phyloP scores from a whole-genome alignment of 2,113 vertebrate species.

The Lasiurus borealis region DNA sequence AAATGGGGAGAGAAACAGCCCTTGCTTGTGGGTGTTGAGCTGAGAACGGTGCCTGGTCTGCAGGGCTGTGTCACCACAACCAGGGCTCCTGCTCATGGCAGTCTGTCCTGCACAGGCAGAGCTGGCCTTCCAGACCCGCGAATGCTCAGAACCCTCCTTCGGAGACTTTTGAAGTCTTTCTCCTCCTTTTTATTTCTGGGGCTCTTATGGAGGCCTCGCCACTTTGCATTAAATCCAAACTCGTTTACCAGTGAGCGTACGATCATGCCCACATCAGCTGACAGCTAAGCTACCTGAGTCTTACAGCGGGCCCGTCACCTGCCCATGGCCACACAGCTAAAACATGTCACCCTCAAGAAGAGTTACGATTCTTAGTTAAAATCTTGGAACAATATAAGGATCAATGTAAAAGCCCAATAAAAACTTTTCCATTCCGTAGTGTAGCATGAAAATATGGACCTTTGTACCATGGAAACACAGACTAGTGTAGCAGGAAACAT shows the following conservation, averaged over 20 bases:
- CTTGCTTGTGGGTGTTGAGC: rapidly evolving
- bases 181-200: background rate
- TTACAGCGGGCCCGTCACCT: background rate
- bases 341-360: background rate
- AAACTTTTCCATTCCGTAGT: rapidly evolving
- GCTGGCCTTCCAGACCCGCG: background rate
- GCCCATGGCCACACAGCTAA: background rate
- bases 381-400: rapidly evolving
- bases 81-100: rapidly evolving
- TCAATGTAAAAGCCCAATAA: background rate
- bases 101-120: background rate
- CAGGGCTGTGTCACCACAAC: background rate
- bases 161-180: background rate
- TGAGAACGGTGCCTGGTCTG: background rate
- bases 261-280: rapidly evolving
- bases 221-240: background rate
- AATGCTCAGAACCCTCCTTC: background rate
- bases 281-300: background rate
- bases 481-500: no score
- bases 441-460: rapidly evolving
- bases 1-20: background rate
- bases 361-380: background rate
- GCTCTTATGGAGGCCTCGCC: background rate
- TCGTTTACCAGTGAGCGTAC: background rate
- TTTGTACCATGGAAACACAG: rapidly evolving